Evolutionary conservation across 2,888 invertebrate genomes (phyloP).

Genomic region (Quadriops clusia): DNA sequence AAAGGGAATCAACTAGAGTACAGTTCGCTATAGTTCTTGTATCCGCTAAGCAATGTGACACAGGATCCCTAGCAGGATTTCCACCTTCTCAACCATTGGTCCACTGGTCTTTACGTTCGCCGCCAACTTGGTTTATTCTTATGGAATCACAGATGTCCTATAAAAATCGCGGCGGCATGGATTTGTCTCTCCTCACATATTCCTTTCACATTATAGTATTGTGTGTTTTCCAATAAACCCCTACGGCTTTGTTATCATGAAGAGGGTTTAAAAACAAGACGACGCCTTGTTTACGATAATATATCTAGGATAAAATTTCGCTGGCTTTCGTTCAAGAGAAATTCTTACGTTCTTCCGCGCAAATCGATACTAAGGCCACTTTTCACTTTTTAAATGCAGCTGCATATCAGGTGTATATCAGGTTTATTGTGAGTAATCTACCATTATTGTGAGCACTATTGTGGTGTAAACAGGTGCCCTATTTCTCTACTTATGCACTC

Average conservation of each 20-base stretch:
- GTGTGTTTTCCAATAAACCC: conserved; percentile 16
- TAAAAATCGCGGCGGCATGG: conserved; percentile 32
- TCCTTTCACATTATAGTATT: conserved; percentile 19
- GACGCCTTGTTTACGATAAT: too few relatives aligned
- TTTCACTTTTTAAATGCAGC: too few relatives aligned
- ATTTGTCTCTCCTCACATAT: conserved; percentile 30
- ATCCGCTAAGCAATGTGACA: conserved; percentile 18
- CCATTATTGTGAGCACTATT: too few relatives aligned
- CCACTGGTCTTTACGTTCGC: conserved; percentile 29
- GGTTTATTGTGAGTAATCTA: too few relatives aligned
- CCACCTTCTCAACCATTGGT: conserved; percentile 30
- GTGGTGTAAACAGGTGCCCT: too few relatives aligned
- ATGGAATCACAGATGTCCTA: conserved; percentile 33
- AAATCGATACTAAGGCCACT: too few relatives aligned
- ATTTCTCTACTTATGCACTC: too few relatives aligned
- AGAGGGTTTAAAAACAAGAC: conserved; percentile 13
- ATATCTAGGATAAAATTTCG: too few relatives aligned
- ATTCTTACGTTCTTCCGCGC: too few relatives aligned
- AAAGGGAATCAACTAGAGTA: conserved; percentile 15
- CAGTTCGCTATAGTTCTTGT: conserved; percentile 16
- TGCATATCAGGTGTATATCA: too few relatives aligned
- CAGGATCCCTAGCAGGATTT: conserved; percentile 22
- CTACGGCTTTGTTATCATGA: conserved; percentile 22
- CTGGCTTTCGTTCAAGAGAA: too few relatives aligned
- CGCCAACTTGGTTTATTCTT: conserved; percentile 27